These are phyloP conservation scores for Dysmachus trigonus DNA, from an alignment of 2,888 invertebrate species.

Conservation along the genomic window DNA sequence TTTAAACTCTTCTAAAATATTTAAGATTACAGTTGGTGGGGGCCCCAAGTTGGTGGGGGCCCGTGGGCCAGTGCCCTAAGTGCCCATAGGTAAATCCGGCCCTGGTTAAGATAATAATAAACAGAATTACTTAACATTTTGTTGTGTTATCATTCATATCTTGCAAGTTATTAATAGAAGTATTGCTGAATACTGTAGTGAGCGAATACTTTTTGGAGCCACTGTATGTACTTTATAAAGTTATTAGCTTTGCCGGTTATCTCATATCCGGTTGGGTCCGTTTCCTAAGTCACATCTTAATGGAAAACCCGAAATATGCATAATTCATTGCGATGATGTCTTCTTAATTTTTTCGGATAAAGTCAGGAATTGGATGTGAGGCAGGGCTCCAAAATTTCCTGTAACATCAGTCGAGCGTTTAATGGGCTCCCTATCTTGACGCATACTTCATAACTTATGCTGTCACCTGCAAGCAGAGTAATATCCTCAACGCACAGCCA, in stretches of 20 bases:
- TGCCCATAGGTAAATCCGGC: too few species aligned
- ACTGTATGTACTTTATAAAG: not conserved
- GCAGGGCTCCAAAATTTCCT: not conserved
- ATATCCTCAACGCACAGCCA: slow-evolving; percentile 22
- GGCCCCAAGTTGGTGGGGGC: too few species aligned
- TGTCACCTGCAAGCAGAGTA: slow-evolving; percentile 31
- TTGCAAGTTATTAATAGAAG: too few species aligned
- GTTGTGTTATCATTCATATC: too few species aligned
- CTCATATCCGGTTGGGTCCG: not conserved
- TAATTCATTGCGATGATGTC: not conserved
- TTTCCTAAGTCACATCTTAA: not conserved
- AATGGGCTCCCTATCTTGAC: slow-evolving; percentile 5
- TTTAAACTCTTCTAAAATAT: too few species aligned
- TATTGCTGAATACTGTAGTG: too few species aligned
- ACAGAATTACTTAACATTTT: too few species aligned
- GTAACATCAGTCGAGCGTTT: not conserved
- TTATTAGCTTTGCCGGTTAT: not conserved
- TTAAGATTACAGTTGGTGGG: too few species aligned
- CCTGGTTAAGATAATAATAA: too few species aligned
- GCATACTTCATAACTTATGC: slow-evolving; percentile 24
- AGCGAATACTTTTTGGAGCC: too few species aligned
- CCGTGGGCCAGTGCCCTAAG: too few species aligned
- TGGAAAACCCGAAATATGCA: not conserved
- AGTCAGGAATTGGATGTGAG: not conserved
- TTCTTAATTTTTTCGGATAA: not conserved